phyloP scores from a whole-genome alignment of 2,888 invertebrate species.

The Lingula anatina region DNA sequence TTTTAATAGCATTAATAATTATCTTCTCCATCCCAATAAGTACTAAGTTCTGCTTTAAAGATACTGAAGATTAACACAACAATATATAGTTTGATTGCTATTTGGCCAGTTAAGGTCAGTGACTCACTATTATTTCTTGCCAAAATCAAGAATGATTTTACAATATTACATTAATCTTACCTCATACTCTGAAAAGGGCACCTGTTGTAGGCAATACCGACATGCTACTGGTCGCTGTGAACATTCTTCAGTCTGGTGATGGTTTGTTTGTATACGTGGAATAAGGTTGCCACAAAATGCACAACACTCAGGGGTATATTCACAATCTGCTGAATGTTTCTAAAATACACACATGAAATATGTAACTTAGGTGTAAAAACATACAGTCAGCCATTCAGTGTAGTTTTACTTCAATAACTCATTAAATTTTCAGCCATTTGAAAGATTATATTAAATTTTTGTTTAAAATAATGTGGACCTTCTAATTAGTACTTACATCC shows the following conservation, averaged over 20 bases:
- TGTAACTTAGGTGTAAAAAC: background rate
- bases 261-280: constrained; percentile 2
- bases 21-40: no score
- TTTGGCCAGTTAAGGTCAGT: no score
- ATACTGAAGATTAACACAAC: no score
- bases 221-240: constrained; percentile 12
- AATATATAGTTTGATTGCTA: no score
- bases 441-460: no score
- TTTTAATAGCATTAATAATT: no score
- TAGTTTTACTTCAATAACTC: background rate
- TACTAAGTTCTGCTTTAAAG: no score
- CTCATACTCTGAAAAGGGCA: constrained; percentile 7
- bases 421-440: no score
- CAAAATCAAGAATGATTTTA: no score
- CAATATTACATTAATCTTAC: constrained; percentile 2
- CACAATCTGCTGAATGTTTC: constrained; percentile 20
- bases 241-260: constrained; percentile 13
- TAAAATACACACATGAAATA: constrained; percentile 5
- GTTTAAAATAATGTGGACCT: no score
- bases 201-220: constrained; percentile 10
- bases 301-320: constrained; percentile 18
- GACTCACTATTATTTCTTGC: no score
- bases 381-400: background rate
- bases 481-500: constrained; percentile 19
- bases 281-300: constrained; percentile 14